phyloP scores from a whole-genome alignment of 2,113 vertebrate species.

The Psammodynastes pulverulentus region DNA sequence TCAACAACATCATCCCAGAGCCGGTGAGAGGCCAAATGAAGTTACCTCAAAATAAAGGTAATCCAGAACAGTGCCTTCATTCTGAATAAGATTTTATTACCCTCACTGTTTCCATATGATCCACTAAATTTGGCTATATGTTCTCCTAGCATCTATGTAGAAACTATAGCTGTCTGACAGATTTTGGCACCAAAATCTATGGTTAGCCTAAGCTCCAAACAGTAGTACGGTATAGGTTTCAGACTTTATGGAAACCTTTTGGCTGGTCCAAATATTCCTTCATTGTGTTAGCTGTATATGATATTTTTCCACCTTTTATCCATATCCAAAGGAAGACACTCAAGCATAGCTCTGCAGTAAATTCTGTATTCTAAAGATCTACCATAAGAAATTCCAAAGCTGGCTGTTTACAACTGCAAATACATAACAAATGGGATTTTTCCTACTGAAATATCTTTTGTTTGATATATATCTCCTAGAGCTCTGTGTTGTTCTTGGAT shows the following conservation, averaged over 20 bases:
- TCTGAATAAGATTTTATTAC: neutral
- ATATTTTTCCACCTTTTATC: neutral
- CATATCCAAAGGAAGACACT: neutral
- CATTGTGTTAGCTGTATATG: neutral
- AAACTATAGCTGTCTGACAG: neutral
- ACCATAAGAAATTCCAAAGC: neutral
- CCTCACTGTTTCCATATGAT: neutral
- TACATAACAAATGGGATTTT: neutral
- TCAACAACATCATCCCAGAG: neutral
- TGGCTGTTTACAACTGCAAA: neutral
- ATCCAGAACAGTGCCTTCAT: neutral
- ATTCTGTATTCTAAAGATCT: neutral
- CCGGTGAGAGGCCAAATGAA: neutral
- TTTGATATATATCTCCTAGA: neutral
- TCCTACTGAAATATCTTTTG: neutral
- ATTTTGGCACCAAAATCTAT: neutral
- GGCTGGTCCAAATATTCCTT: neutral
- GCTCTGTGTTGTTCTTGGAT: neutral
- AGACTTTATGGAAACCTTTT: neutral
- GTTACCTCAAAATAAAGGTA: neutral
- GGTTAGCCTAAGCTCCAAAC: neutral
- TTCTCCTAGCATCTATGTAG: neutral
- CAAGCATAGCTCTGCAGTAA: neutral
- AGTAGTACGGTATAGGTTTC: neutral
- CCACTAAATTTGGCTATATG: neutral